Base-by-base conservation (phyloP, 2,113 vertebrate species). In the Cygnus atratus region DNA sequence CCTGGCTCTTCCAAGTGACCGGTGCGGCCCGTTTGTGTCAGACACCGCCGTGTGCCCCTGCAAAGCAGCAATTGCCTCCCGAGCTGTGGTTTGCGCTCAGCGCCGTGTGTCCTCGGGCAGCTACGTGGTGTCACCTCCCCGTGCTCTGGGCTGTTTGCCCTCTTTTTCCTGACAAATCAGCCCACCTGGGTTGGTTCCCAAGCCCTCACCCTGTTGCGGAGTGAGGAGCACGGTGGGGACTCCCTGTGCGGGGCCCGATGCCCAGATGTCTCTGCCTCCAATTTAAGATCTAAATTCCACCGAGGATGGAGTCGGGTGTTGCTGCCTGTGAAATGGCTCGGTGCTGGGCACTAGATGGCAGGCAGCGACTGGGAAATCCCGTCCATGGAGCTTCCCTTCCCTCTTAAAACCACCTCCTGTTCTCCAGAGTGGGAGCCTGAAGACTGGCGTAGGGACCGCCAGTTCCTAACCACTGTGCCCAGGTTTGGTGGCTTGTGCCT, bases 311-410 rank as follows among this genome's bases (percentile, higher is more conserved):
- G 43, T 24, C 10, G 3, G 52, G 43, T 67, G 66, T 59, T 11
- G 3, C 44, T 86, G 83, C 66, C 37, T 0, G 1, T 86, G 65
- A 71, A 65, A 74, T 41, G 72, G 43, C 31, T 9, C 2, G 1
- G 3, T 3, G 50, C 37, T 57, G 9, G 58, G 95, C 97, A 90
- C 96, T 89, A 97, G 97, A 55, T 97, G 97, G 97, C 97, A 97
- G 96, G 68, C 72, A 89, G 62, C 33, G 95, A 93, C 91, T 86
- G 91, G 78, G 63, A 93, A 96, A 95, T 94, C 55, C 54, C 50
- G 13, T 19, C 55, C 3, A 2, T 75, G 58, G 61, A 37, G 31
- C 28, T 84, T 93, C 65, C 72, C 24, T 81, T 92, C 92, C 35
- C 58, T 54, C 54, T 74, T 58, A 87, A 87, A 84, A 90, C 28